Evolutionary conservation across 2,888 invertebrate species (phyloP).

Genomic region (Volucella bombylans): DNA sequence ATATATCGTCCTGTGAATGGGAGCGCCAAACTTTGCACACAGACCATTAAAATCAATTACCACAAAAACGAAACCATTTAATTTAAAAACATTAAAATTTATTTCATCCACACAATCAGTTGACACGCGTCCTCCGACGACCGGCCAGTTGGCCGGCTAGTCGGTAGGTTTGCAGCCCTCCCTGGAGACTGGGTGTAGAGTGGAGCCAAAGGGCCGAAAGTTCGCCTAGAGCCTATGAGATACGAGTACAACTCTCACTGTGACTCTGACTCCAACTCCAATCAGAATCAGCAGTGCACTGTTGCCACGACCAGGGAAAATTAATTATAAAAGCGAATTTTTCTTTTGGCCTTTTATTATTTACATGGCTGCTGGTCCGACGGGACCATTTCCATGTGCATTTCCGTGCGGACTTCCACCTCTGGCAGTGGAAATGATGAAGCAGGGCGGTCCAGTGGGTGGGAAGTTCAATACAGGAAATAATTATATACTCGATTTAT

Average conservation of each 20-base stretch:
- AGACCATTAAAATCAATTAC: slow-evolving; percentile 77
- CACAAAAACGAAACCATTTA: slow-evolving; percentile 76
- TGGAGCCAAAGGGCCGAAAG: slow-evolving; percentile 25
- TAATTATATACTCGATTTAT: slow-evolving; percentile 74
- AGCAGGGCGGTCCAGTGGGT: slow-evolving; percentile 62
- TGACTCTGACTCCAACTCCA: background rate
- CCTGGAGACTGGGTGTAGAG: slow-evolving; percentile 1
- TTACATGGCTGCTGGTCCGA: slow-evolving; percentile 66
- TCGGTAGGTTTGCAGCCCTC: background rate
- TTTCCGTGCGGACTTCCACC: slow-evolving; percentile 70
- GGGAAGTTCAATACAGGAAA: slow-evolving; percentile 72
- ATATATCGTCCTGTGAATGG: slow-evolving; percentile 67
- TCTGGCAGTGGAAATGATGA: slow-evolving; percentile 12
- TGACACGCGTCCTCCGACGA: slow-evolving; percentile 74
- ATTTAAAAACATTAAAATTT: slow-evolving; percentile 76
- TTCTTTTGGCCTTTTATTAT: slow-evolving; percentile 69
- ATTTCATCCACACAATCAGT: slow-evolving; percentile 76
- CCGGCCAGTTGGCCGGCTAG: background rate
- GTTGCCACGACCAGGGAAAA: slow-evolving; percentile 62
- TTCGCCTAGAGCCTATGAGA: slow-evolving; percentile 27
- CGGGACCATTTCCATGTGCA: slow-evolving; percentile 67
- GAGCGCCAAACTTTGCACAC: slow-evolving; percentile 74
- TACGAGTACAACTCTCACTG: background rate
- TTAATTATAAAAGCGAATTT: slow-evolving; percentile 74
- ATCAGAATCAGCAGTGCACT: slow-evolving; percentile 9